Conservation (phyloP, 2,797 vertebrate genomes). For the Leuciscus waleckii region DNA sequence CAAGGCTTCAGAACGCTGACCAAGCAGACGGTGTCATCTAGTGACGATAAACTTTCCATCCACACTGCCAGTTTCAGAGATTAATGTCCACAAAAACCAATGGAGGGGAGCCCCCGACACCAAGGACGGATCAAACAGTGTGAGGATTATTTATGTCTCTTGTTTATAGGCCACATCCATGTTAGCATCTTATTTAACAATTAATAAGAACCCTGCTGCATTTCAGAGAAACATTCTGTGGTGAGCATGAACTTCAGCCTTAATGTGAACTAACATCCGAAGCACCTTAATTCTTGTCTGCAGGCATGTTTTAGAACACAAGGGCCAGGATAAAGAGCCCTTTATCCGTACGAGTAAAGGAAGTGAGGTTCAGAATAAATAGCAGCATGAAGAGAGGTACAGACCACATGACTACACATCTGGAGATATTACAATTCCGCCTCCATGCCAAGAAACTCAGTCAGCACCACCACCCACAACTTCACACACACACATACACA, state of each 20-base stretch:
- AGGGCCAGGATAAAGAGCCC: constrained; percentile 61
- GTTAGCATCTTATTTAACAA: constrained; percentile 2
- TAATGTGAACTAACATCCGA: not conserved
- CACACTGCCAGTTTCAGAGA: constrained; percentile 15
- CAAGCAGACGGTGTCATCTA: not conserved
- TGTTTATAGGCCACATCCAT: constrained; percentile 10
- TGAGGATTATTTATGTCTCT: constrained; percentile 8
- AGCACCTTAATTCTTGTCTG: constrained; percentile 3
- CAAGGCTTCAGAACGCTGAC: not conserved
- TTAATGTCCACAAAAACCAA: constrained; percentile 20
- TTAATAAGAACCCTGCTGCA: constrained; percentile 7
- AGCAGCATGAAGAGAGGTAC: constrained; percentile 58
- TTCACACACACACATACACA: constrained; percentile 19
- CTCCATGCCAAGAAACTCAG: constrained; percentile 68
- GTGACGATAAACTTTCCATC: constrained; percentile 11
- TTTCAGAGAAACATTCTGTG: constrained; percentile 3
- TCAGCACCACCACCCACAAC: constrained; percentile 45
- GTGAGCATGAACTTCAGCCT: not conserved
- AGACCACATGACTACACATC: constrained; percentile 77
- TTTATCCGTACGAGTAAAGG: constrained; percentile 59
- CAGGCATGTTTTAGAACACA: constrained; percentile 24
- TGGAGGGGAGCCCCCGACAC: not conserved
- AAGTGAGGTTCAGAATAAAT: constrained; percentile 61
- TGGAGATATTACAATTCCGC: constrained; percentile 79
- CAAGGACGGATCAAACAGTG: not conserved